Evolutionary conservation across 2,113 vertebrate genomes (phyloP).

Genomic region (Stigmatopora argus): DNA sequence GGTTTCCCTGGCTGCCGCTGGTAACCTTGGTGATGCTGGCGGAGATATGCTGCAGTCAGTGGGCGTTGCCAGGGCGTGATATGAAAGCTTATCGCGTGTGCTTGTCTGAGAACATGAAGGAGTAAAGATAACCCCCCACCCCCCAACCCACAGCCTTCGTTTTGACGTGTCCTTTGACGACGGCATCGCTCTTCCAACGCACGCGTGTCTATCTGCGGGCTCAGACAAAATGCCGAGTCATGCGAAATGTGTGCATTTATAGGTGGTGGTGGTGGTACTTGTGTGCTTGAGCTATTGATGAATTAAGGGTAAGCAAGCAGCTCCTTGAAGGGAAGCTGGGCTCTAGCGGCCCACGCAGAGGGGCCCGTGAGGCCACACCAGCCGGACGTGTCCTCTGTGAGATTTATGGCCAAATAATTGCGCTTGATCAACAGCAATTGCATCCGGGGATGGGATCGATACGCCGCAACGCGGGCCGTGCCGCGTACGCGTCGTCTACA

Average conservation of each 20-base stretch:
- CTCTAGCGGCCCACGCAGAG: conserved; percentile 16
- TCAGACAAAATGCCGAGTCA: conserved; percentile 42
- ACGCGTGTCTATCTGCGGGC: conserved; percentile 17
- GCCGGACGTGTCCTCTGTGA: conserved; percentile 33
- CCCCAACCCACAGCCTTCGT: no score
- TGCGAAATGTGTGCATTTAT: conserved; percentile 47
- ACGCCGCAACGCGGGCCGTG: conserved; percentile 28
- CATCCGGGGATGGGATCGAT: conserved; percentile 29
- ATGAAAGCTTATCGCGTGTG: conserved; percentile 61
- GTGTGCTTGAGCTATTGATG: conserved; percentile 39
- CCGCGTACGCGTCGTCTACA: conserved; percentile 5
- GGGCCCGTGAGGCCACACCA: conserved; percentile 35
- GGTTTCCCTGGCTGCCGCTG: conserved; percentile 65
- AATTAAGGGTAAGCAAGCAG: conserved; percentile 32
- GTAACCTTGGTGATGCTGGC: conserved; percentile 69
- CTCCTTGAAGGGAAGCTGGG: conserved; percentile 21
- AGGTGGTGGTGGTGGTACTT: conserved; percentile 35
- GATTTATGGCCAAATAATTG: conserved; percentile 65
- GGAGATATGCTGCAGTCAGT: conserved; percentile 68
- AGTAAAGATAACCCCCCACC: no score
- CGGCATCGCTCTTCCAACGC: conserved; percentile 58
- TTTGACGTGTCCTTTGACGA: conserved; percentile 68
- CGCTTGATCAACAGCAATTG: conserved; percentile 67
- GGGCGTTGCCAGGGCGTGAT: conserved; percentile 68
- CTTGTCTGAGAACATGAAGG: no score